A percentile compares a stretch with the other conserved stretches of the same genome.
phyloP scores from a whole-genome alignment of 2,113 vertebrate genomes.

The Ceratotherium simum region DNA sequence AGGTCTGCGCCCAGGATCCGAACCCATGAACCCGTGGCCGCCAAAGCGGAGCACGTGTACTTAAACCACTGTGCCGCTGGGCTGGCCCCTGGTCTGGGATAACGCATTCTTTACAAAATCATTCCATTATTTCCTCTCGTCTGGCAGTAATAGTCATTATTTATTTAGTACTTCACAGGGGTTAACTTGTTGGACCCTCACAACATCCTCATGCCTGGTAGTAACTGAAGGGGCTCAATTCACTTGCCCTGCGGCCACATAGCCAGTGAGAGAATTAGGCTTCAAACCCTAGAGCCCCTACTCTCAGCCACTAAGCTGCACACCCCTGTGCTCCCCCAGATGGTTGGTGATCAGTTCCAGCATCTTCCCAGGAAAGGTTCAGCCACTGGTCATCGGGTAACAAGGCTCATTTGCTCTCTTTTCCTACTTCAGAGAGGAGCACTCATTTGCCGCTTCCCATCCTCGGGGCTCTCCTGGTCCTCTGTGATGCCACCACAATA shows the following conservation, averaged over 20 bases:
- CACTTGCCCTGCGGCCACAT: background rate
- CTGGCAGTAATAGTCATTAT: background rate
- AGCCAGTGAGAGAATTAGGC: background rate
- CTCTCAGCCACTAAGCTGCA: background rate
- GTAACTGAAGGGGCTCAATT: background rate
- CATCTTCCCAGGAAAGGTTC: background rate
- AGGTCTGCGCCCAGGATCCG: too few species aligned
- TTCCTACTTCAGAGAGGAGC: background rate
- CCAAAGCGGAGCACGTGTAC: too few species aligned
- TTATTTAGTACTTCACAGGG: rapidly evolving
- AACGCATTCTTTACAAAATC: background rate
- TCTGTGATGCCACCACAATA: rapidly evolving
- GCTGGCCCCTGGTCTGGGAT: background rate
- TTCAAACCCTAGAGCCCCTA: background rate
- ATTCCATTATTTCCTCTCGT: background rate
- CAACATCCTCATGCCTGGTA: rapidly evolving
- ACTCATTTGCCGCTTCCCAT: background rate
- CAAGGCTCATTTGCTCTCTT: background rate
- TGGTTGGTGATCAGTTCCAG: background rate
- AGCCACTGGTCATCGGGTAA: background rate
- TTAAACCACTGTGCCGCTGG: too few species aligned
- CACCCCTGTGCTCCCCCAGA: rapidly evolving
- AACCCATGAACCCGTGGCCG: too few species aligned
- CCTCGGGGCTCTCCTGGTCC: background rate
- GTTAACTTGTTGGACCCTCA: background rate